Conservation (phyloP, 64 coral and sea anemone species). For the Exaiptasia diaphana region DNA sequence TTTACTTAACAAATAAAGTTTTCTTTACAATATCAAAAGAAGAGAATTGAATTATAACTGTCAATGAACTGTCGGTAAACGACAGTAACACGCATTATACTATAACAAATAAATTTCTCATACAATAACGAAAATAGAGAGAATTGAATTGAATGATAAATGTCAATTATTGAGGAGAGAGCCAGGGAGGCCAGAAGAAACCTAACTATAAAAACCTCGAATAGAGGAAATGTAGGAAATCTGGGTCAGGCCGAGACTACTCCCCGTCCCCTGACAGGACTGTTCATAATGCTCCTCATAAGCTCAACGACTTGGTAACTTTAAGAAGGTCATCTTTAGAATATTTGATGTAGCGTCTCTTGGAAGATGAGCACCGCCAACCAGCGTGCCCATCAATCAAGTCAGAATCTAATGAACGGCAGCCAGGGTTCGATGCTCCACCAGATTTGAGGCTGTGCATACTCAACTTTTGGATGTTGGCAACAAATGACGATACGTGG, state of each 20-base stretch:
- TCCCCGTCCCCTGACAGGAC: not conserved
- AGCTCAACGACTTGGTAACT: not conserved
- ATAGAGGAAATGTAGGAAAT: not conserved
- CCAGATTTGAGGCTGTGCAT: conserved; percentile 37
- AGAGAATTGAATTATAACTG: too few relatives aligned
- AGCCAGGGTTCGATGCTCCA: conserved; percentile 16
- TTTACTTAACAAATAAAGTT: too few relatives aligned
- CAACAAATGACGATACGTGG: not conserved
- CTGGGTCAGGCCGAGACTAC: not conserved
- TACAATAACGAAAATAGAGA: too few relatives aligned
- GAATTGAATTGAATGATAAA: too few relatives aligned
- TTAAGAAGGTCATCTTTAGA: not conserved
- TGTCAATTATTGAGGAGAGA: too few relatives aligned
- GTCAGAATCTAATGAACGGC: not conserved
- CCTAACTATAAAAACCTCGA: not conserved
- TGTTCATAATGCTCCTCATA: not conserved
- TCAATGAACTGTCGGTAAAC: too few relatives aligned
- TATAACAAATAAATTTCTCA: too few relatives aligned
- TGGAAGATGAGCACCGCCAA: not conserved
- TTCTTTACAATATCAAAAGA: too few relatives aligned
- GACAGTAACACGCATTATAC: too few relatives aligned
- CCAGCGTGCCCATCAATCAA: not conserved
- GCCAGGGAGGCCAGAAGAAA: not conserved
- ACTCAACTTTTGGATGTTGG: not conserved
- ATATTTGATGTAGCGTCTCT: not conserved